Percentiles rank a stretch among this genome's conserved stretches.
Evolutionary conservation across 2,888 invertebrate genomes (phyloP).

Genomic region (Callyntrura sp.): DNA sequence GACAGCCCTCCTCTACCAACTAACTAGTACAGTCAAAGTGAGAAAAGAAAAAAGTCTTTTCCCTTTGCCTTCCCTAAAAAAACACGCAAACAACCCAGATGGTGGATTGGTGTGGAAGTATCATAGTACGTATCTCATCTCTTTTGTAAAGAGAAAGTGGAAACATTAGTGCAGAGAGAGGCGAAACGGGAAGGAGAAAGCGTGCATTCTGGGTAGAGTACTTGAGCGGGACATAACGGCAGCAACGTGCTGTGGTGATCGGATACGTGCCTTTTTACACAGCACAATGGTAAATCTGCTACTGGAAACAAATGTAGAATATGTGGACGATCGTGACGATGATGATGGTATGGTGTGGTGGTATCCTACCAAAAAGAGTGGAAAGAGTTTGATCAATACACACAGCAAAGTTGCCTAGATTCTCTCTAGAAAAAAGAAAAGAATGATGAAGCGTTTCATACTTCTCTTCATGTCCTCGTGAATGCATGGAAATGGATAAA

Average conservation of each 20-base stretch:
- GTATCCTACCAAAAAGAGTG: not conserved
- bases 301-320: conserved; percentile 43
- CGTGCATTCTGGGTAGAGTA: not conserved
- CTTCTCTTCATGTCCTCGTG: conserved; percentile 49
- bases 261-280: not conserved
- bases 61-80: conserved; percentile 4
- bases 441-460: conserved; percentile 76
- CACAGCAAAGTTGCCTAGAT: conserved; percentile 64
- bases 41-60: conserved; percentile 44
- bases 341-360: not conserved
- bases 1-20: too few relatives aligned
- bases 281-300: not conserved
- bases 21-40: not conserved
- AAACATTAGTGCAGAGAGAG: conserved; percentile 19
- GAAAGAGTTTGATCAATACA: conserved; percentile 76
- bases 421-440: conserved; percentile 38
- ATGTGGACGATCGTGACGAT: not conserved
- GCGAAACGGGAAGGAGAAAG: too few relatives aligned
- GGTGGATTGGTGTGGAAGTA: conserved; percentile 45
- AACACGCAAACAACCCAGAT: conserved; percentile 12
- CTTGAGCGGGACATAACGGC: conserved; percentile 5
- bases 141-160: conserved; percentile 43
- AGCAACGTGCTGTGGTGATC: conserved; percentile 10
- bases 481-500: conserved; percentile 76
- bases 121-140: conserved; percentile 50